Evolutionary conservation across 1,140 invertebrate genomes (phyloP).

Genomic region (Formica exsecta): DNA sequence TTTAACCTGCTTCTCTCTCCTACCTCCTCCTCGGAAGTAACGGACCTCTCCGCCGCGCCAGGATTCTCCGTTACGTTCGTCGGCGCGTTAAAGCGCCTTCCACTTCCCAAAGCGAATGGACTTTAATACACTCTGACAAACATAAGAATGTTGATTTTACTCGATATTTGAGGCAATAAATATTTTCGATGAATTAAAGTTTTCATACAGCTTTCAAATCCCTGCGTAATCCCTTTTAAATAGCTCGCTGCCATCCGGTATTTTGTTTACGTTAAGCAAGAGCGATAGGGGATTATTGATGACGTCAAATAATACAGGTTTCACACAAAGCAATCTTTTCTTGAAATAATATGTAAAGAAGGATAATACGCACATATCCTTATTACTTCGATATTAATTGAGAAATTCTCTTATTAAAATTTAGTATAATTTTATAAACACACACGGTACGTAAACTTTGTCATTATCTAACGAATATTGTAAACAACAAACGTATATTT

Average conservation of each 20-base stretch:
- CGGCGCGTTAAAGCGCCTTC: conserved; percentile 27
- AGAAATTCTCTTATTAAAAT: no score
- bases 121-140: background rate
- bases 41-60: conserved; percentile 45
- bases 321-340: background rate
- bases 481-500: background rate
- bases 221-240: no score
- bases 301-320: background rate
- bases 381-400: background rate
- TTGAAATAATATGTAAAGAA: background rate
- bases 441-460: background rate
- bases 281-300: background rate
- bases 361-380: background rate
- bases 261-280: background rate
- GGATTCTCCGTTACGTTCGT: conserved; percentile 56
- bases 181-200: background rate
- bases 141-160: background rate
- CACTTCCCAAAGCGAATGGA: conserved; percentile 9
- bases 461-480: background rate
- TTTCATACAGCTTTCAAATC: no score
- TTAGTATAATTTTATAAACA: no score
- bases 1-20: conserved; percentile 7
- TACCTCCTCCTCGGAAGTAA: conserved; percentile 52
- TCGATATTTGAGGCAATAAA: background rate
- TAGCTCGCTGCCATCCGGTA: no score